Evolutionary conservation across 2,888 invertebrate genomes (phyloP).

Genomic region (Drosophila mulleri): DNA sequence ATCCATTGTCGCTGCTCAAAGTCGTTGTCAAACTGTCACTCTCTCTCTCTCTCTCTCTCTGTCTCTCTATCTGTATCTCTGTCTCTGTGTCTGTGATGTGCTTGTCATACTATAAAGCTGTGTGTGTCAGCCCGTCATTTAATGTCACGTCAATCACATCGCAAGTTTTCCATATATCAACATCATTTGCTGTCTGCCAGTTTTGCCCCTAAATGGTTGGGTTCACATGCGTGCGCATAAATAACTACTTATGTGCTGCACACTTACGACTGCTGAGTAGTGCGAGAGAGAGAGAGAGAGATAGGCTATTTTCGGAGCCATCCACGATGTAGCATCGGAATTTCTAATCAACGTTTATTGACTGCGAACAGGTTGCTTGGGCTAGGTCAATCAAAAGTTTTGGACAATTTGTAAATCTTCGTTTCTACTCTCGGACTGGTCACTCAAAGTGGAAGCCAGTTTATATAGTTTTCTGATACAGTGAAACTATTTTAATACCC

Average conservation of each 20-base stretch:
- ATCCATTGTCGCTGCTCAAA: slow-evolving; percentile 39
- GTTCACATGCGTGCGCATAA: slow-evolving; percentile 11
- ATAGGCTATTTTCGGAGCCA: slow-evolving; percentile 6
- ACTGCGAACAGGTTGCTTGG: not conserved
- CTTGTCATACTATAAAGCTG: slow-evolving; percentile 55
- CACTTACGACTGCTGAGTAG: not conserved
- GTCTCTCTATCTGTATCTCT: not conserved
- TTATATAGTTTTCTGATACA: not conserved
- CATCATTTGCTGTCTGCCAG: slow-evolving; percentile 50
- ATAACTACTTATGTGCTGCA: slow-evolving; percentile 5
- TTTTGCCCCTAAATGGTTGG: slow-evolving; percentile 38
- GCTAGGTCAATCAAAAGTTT: not conserved
- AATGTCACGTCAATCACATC: slow-evolving; percentile 75
- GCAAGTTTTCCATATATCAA: slow-evolving; percentile 52
- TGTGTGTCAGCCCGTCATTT: slow-evolving; percentile 72
- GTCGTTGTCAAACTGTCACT: slow-evolving; percentile 43
- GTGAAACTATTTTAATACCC: too few relatives aligned
- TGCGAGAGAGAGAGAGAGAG: not conserved
- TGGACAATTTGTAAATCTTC: not conserved
- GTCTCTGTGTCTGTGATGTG: slow-evolving; percentile 24
- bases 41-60: not conserved
- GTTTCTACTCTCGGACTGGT: not conserved
- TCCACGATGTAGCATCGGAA: not conserved
- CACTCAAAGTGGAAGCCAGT: too few relatives aligned
- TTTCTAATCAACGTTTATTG: not conserved